Evolutionary conservation across 2,797 vertebrate species (phyloP), one percentile per base, ranked within the genome.

Genomic region (Orientallactaga sibirica): DNA sequence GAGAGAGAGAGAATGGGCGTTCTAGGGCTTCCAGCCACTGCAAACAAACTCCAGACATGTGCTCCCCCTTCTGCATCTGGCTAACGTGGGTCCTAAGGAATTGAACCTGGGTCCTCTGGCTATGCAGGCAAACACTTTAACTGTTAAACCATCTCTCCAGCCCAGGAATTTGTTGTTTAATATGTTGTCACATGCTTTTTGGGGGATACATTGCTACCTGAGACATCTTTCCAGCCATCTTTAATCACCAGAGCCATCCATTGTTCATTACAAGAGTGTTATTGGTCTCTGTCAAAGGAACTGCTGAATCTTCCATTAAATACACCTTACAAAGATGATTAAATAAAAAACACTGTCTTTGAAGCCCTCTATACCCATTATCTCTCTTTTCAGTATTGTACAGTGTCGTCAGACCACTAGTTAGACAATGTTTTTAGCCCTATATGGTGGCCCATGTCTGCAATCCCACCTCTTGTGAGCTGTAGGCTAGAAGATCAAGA

Each of bases 221-320:
- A 88, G 24, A 20, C 86, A 37, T 11, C 66, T 92, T 94, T 77
- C 41, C 22, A 90, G 52, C 27, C 67, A 86, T 74, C 43, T 62
- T 75, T 90, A 73, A 77, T 88, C 22, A 70, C 67, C 22, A 74
- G 71, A 74, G 58, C 5, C 10, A 92, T 64, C 48, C n/a, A 71
- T 11, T 73, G 61, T 75, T 27, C 67, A 81, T 15, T 43, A 71
- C 48, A 81, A 85, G 81, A 70, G 12, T 75, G 84, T 84, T 84
- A 82, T n/a, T 92, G 62, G 43, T 68, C 33, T 22, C 64, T 10
- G 10, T 41, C 82, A 29, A 90, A 16, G 89, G 37, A 94, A 85
- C 43, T 68, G 20, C 43, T 85, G 87, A 71, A 67, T 81, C n/a
- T 71, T 20, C 14, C 74, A 79, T 90, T 95, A 88, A 94, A 91